Conservation (phyloP, 2,113 vertebrate species). For the Apeltes quadracus region DNA sequence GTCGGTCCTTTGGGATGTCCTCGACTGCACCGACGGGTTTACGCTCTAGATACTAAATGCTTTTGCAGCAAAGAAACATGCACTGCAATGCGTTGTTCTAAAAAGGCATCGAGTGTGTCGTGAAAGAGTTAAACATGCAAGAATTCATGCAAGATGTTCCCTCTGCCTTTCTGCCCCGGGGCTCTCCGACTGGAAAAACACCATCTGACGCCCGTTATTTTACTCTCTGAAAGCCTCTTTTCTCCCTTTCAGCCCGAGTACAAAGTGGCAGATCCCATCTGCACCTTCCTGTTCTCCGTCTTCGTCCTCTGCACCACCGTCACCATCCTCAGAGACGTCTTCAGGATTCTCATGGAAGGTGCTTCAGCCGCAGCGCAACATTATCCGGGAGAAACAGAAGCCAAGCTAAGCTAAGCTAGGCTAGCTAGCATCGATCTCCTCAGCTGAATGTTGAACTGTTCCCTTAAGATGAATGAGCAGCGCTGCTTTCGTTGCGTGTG, state of each 20-base stretch:
- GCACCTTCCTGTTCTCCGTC: slow-evolving; percentile 95
- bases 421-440: not conserved
- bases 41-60: not conserved
- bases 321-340: slow-evolving; percentile 94
- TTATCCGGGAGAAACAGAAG: too few relatives aligned
- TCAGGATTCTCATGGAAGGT: slow-evolving; percentile 98
- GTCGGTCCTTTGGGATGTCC: too few relatives aligned
- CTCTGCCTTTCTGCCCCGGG: slow-evolving; percentile 2
- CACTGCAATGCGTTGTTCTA: not conserved
- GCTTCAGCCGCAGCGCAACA: slow-evolving; percentile 2
- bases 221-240: not conserved
- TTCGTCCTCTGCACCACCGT: slow-evolving; percentile 92
- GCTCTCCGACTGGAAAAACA: slow-evolving; percentile 17
- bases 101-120: not conserved
- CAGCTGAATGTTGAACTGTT: not conserved
- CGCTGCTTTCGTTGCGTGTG: not conserved
- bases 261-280: slow-evolving; percentile 95
- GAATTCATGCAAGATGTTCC: slow-evolving; percentile 22
- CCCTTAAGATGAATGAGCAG: not conserved
- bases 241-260: slow-evolving; percentile 87
- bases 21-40: too few relatives aligned
- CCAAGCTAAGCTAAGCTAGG: not conserved
- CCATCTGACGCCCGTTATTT: slow-evolving; percentile 42
- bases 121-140: not conserved
- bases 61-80: too few relatives aligned